Percentiles rank a stretch among this genome's conserved stretches.
These are phyloP conservation scores for Macrophya annulata DNA, from an alignment of 2,888 invertebrate species.

Conservation along the genomic window DNA sequence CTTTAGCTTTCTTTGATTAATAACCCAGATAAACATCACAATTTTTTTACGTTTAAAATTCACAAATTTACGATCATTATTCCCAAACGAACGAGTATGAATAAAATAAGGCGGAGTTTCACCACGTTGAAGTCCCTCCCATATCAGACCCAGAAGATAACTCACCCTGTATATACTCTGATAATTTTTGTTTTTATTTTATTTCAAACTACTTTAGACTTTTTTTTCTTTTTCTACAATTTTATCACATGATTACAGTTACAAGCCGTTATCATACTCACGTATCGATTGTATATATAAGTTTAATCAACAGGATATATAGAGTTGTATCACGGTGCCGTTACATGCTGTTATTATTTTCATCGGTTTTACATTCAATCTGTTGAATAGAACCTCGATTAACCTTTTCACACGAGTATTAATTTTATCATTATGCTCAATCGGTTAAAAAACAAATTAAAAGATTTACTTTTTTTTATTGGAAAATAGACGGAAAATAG, in stretches of 20 bases:
- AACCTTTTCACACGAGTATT: not conserved
- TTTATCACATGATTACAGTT: not conserved
- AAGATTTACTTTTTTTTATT: not conserved
- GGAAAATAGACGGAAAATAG: not conserved
- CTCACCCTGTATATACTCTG: too few species aligned
- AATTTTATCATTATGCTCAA: not conserved
- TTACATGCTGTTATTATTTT: conserved; percentile 17
- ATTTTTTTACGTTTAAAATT: not conserved
- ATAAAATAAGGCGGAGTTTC: too few species aligned
- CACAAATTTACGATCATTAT: too few species aligned
- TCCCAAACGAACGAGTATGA: too few species aligned
- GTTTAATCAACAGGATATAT: not conserved
- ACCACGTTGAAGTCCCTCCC: too few species aligned
- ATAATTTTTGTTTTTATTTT: not conserved
- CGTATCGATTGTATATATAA: not conserved
- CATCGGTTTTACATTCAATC: not conserved
- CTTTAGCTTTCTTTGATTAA: not conserved
- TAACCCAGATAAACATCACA: not conserved
- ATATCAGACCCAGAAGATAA: too few species aligned
- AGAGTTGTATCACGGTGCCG: not conserved
- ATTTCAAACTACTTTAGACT: not conserved
- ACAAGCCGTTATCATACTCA: not conserved
- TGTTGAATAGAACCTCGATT: not conserved
- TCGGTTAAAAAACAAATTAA: not conserved
- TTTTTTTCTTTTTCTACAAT: not conserved